A percentile compares a stretch with the other conserved stretches of the same genome.
Evolutionary conservation across 2,797 vertebrate genomes (phyloP).

Genomic region (Manis pentadactyla): DNA sequence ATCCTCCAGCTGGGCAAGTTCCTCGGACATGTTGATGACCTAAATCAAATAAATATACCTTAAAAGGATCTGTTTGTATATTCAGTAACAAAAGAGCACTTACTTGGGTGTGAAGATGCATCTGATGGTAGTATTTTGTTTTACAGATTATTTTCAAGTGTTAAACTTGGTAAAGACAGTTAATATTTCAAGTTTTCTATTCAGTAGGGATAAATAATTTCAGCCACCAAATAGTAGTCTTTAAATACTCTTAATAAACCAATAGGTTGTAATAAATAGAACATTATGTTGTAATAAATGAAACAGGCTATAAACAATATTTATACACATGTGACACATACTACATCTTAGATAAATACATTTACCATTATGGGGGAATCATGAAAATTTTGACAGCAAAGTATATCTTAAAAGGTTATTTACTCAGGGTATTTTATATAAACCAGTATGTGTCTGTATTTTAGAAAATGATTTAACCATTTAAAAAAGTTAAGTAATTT

Average conservation of each 20-base stretch:
- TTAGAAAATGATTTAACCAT: background rate
- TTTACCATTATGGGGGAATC: background rate
- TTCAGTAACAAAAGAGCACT: background rate
- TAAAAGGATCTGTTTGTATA: background rate
- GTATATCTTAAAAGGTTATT: slow-evolving; percentile 43
- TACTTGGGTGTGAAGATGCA: background rate
- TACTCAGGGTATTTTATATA: slow-evolving; percentile 38
- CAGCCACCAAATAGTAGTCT: background rate
- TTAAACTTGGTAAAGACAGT: background rate
- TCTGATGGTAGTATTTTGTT: background rate
- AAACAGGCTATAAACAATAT: background rate
- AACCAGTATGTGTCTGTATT: background rate
- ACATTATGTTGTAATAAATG: background rate
- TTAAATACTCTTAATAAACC: background rate
- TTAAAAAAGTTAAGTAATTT: slow-evolving; percentile 9
- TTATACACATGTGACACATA: background rate
- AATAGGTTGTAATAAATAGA: background rate
- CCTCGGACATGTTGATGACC: slow-evolving; percentile 99
- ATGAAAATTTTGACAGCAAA: background rate
- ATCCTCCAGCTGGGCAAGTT: slow-evolving; percentile 94
- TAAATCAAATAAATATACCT: slow-evolving; percentile 76
- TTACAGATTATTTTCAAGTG: background rate
- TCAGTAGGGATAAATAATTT: background rate
- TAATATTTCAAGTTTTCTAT: slow-evolving; percentile 22
- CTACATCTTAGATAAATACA: slow-evolving; percentile 22